Evolutionary conservation across 2,888 invertebrate species (phyloP).

Genomic region (Cataglyphis rosenhaueri): DNA sequence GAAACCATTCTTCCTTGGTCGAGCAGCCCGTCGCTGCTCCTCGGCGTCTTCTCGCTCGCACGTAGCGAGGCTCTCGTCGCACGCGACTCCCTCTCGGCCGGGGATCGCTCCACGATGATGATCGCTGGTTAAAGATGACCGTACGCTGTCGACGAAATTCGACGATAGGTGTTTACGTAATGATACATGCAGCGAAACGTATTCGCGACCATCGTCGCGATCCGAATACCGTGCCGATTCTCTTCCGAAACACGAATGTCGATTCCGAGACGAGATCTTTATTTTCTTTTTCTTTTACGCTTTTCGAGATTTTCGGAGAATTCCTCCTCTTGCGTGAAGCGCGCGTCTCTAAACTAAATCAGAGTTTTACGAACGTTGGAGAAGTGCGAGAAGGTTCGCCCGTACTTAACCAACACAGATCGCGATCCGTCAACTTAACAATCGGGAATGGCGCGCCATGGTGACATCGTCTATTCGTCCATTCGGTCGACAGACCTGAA

Average conservation of each 20-base stretch:
- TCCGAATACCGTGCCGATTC: not conserved
- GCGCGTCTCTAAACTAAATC: not conserved
- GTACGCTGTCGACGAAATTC: conserved; percentile 33
- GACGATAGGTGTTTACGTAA: conserved; percentile 31
- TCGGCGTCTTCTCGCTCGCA: conserved; percentile 49
- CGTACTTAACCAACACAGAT: conserved; percentile 60
- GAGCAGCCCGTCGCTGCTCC: conserved; percentile 25
- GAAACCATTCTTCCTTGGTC: conserved; percentile 79
- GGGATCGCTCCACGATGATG: conserved; percentile 3
- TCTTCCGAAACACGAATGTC: not conserved
- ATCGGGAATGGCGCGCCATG: conserved; percentile 72
- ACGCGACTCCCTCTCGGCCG: not conserved
- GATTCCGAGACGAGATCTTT: too few species aligned
- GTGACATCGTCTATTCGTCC: conserved; percentile 65
- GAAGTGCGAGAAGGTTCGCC: conserved; percentile 53
- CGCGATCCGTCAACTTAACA: conserved; percentile 64
- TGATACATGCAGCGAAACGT: conserved; percentile 4
- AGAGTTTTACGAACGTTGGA: not conserved
- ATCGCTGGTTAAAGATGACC: conserved; percentile 13
- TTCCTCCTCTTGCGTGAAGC: not conserved
- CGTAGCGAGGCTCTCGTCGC: conserved; percentile 46
- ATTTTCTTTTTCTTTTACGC: not conserved
- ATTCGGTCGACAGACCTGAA: conserved; percentile 10
- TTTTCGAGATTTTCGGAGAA: too few species aligned
- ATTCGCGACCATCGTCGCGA: conserved; percentile 35